Evolutionary conservation across 2,797 vertebrate genomes (phyloP).

Genomic region (Hemitrygon akajei): DNA sequence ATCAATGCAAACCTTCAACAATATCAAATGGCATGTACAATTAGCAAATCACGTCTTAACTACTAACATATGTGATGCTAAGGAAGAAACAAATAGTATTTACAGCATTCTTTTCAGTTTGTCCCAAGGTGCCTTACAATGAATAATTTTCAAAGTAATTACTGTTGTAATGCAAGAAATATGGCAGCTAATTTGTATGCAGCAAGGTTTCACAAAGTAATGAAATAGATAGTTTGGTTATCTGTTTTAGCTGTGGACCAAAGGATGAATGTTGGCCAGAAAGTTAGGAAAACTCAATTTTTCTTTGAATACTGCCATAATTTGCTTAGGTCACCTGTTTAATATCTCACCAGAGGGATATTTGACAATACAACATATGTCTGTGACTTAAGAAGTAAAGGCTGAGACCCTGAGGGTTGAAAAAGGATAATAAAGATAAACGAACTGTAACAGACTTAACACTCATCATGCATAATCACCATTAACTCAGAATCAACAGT

Average conservation of each 20-base stretch:
- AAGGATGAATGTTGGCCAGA: slow-evolving; percentile 5
- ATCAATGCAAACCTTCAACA: not conserved
- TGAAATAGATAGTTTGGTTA: not conserved
- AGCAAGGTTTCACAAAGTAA: slow-evolving; percentile 22
- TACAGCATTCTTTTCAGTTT: not conserved
- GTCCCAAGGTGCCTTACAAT: not conserved
- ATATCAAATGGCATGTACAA: not conserved
- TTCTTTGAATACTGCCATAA: not conserved
- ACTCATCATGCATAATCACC: slow-evolving; percentile 18
- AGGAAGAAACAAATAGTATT: not conserved
- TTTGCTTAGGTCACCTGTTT: not conserved
- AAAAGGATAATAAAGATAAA: not conserved
- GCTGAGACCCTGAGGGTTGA: not conserved
- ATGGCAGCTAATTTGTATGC: not conserved
- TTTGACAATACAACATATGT: not conserved
- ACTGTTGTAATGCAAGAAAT: not conserved
- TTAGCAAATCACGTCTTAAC: not conserved
- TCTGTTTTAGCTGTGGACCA: not conserved
- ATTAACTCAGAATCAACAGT: not conserved
- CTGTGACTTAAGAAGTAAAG: not conserved
- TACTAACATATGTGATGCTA: not conserved
- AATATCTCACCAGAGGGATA: not conserved
- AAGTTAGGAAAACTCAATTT: not conserved
- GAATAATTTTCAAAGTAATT: not conserved
- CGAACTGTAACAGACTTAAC: not conserved